Evolutionary conservation across 2,113 vertebrate species (phyloP).

Genomic region (Pomatorhinus ruficollis): DNA sequence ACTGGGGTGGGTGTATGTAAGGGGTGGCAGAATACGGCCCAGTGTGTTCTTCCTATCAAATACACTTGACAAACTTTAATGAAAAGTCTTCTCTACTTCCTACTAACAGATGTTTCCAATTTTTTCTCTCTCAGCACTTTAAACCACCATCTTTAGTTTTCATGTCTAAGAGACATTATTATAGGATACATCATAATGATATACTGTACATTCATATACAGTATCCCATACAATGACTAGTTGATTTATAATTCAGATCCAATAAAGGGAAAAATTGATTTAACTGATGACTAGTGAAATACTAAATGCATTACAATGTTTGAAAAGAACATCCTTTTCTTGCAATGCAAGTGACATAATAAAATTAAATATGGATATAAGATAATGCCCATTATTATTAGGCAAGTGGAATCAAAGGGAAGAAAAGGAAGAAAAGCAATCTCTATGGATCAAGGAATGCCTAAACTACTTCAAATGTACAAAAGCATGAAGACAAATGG

Average conservation of each 20-base stretch:
- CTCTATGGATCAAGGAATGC: constrained; percentile 9
- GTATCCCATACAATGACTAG: constrained; percentile 73
- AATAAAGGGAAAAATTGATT: constrained; percentile 78
- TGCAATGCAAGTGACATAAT: constrained; percentile 69
- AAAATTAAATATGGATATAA: constrained; percentile 72
- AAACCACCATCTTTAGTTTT: constrained; percentile 79
- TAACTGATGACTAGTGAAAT: constrained; percentile 79
- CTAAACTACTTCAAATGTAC: constrained; percentile 18
- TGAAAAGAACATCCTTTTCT: constrained; percentile 71
- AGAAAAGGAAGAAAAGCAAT: constrained; percentile 49
- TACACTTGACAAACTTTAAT: constrained; percentile 76
- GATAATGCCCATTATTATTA: constrained; percentile 72
- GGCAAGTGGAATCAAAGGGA: constrained; percentile 61
- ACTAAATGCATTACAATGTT: constrained; percentile 74
- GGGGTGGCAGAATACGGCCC: constrained; percentile 24
- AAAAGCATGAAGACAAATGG: background rate
- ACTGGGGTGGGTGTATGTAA: background rate
- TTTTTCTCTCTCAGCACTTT: constrained; percentile 78
- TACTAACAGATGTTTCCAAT: constrained; percentile 80
- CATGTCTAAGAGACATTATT: constrained; percentile 82
- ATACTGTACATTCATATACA: constrained; percentile 77
- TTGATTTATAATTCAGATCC: constrained; percentile 79
- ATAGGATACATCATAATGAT: constrained; percentile 80
- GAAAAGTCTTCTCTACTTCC: constrained; percentile 76
- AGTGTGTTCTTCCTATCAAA: constrained; percentile 59